phyloP scores from a whole-genome alignment of 1,140 invertebrate species.

The Leptinotarsa defecta region DNA sequence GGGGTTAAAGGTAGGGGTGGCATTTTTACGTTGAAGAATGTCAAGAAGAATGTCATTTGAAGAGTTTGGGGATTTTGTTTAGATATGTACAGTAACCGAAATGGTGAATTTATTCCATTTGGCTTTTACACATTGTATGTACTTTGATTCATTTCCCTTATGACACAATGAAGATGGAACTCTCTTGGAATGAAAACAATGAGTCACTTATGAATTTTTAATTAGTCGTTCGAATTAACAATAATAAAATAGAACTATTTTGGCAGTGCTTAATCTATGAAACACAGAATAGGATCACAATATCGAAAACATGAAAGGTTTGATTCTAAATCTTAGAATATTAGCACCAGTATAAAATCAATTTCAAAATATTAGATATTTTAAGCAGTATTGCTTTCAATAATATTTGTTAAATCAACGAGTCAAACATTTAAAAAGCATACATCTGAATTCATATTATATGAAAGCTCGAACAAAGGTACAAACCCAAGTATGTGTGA shows the following conservation, averaged over 20 bases:
- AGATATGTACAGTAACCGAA: no score
- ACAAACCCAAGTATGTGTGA: neutral
- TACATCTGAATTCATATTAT: neutral
- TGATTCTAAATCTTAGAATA: neutral
- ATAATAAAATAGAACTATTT: neutral
- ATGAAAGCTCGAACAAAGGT: neutral
- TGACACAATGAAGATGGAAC: no score
- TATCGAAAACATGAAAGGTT: no score
- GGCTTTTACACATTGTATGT: no score
- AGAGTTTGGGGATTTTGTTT: no score
- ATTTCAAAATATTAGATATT: neutral
- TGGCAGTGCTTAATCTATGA: constrained; percentile 5
- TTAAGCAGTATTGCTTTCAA: neutral
- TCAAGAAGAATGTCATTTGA: no score
- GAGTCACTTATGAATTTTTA: neutral
- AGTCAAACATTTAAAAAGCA: neutral
- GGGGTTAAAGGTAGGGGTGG: no score
- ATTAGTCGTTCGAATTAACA: constrained; percentile 1
- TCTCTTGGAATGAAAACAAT: no score
- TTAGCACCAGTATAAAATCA: neutral
- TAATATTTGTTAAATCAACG: neutral
- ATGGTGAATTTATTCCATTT: no score
- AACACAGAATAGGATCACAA: constrained; percentile 1
- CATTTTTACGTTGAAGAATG: no score
- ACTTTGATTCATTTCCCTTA: no score